Base-by-base conservation (phyloP, 2,888 invertebrate genomes). In the Drosophila prostipennis region DNA sequence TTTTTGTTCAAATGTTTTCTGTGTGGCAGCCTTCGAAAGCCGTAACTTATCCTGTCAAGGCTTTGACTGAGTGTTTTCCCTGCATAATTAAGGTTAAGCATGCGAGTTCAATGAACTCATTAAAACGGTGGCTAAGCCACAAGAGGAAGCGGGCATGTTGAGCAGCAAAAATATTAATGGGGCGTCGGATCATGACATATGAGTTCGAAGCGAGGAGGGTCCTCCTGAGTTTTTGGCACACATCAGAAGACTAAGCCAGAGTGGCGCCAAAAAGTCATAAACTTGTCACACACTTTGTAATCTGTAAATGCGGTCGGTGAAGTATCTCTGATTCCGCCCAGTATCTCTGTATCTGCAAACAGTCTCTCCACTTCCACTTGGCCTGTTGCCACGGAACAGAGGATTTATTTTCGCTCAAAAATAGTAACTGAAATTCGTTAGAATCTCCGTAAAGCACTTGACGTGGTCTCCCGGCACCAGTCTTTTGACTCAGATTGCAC, bases 231-330 rank as follows among this genome's bases (percentile, higher is more conserved):
- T 32, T 11, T 23, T n/a, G 19, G 23, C 46, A 32, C 19, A 26
- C 16, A 34, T 39, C 34, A 29, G 39, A 36, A 52, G 39, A 46
- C 58, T 60, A 58, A 64, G 74, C 76, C 76, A 67, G 58, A 76
- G 65, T 51, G 77, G 77, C 79, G 79, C 80, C 87, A 80, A 74
- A 84, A 84, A 76, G 70, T 77, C 87, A 80, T 84, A 86, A 82
- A 86, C 74, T 86, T 84, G 79, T 77, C 79, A 80, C 76, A 80
- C 86, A 81, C 77, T 81, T 81, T 83, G 86, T 72, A 81, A 83
- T 83, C 81, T 75, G 51, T 48, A 72, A 73, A 77, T 77, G 63
- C 48, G 65, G 26, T 69, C 34, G 59, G 32, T 16, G 14, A 37
- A 39, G 46, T 39, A 6, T 45, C 10, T n/a, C 23, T 39, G 42